Conservation (phyloP, 2,888 invertebrate genomes). For the Synanthedon myopaeformis region DNA sequence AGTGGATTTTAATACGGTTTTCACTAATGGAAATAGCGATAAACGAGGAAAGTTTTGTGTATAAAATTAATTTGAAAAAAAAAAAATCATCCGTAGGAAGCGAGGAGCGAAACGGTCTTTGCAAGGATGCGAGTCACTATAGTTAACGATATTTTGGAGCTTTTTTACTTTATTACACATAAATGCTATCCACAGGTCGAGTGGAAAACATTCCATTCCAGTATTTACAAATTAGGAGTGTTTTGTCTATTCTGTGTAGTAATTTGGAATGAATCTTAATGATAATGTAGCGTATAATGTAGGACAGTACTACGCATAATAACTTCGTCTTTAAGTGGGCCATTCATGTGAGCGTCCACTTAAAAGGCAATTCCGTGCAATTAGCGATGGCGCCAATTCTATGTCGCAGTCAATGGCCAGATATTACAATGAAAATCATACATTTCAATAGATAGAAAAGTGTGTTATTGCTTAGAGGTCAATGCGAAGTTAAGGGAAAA, state of each 20-base stretch:
- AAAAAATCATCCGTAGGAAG: no score
- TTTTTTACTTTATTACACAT: no score
- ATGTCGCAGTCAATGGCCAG: slow-evolving; percentile 5
- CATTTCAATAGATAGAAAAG: background rate
- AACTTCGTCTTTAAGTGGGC: slow-evolving; percentile 31
- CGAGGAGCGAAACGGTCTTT: no score
- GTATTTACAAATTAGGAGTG: background rate
- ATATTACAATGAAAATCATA: background rate
- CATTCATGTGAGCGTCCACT: slow-evolving; percentile 29
- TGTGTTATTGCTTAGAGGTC: background rate
- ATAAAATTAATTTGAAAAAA: no score
- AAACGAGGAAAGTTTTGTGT: no score
- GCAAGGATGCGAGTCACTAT: no score
- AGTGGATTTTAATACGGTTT: no score
- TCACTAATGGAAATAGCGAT: no score
- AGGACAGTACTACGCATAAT: slow-evolving; percentile 22
- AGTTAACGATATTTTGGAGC: no score
- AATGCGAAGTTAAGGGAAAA: background rate
- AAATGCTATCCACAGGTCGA: no score
- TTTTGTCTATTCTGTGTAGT: background rate
- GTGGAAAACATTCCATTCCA: slow-evolving; percentile 1
- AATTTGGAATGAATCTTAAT: slow-evolving; percentile 16
- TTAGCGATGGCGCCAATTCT: slow-evolving; percentile 47
- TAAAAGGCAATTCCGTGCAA: slow-evolving; percentile 43
- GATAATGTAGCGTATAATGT: slow-evolving; percentile 19